phyloP scores from a whole-genome alignment of 2,113 vertebrate genomes.

The Pachyramphus minor region DNA sequence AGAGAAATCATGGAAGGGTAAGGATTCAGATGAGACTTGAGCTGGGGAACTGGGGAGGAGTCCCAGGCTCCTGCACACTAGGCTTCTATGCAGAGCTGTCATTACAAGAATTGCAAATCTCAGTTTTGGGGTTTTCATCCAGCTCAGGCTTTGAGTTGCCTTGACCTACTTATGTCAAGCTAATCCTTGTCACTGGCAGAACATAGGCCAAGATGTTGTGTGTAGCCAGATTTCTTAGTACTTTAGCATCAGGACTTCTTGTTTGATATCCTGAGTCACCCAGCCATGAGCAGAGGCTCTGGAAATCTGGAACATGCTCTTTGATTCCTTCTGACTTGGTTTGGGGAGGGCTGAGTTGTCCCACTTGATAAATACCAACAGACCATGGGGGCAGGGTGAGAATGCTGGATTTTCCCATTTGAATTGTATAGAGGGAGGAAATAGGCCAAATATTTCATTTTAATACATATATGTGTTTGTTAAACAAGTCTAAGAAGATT shows the following conservation, averaged over 20 bases:
- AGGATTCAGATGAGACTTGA: neutral
- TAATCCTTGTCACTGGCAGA: neutral
- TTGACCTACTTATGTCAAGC: conserved; percentile 16
- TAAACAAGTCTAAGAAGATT: neutral
- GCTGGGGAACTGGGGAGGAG: neutral
- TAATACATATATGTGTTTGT: neutral
- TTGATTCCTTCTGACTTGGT: neutral
- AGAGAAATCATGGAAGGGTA: conserved; percentile 89
- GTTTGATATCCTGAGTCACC: neutral
- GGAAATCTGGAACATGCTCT: neutral
- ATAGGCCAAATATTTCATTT: neutral
- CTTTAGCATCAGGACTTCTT: neutral
- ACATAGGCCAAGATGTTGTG: neutral
- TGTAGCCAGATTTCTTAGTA: neutral
- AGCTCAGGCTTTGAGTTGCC: neutral
- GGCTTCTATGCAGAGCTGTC: neutral
- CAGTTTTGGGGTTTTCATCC: neutral
- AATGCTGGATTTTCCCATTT: neutral
- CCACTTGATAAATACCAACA: neutral
- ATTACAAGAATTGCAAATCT: neutral
- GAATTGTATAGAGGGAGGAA: neutral
- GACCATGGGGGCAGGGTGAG: neutral
- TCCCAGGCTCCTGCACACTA: neutral
- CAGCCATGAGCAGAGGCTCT: neutral
- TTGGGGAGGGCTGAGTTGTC: neutral